These are phyloP conservation scores for Myzus persicae DNA, from an alignment of 1,140 invertebrate species.

Conservation along the genomic window DNA sequence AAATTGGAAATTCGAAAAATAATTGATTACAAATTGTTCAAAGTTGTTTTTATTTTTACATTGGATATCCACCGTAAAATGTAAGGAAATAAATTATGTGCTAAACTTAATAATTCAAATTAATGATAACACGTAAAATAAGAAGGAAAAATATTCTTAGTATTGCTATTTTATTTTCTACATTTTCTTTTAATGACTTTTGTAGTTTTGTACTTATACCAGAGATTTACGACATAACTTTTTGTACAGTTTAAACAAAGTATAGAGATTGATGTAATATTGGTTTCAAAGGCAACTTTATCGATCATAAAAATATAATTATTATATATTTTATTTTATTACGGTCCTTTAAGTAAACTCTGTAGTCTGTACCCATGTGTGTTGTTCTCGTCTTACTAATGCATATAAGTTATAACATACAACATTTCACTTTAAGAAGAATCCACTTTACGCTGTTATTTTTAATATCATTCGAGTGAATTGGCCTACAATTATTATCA, in stretches of 20 bases:
- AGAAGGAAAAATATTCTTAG: not conserved
- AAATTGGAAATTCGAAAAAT: not conserved
- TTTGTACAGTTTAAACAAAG: not conserved
- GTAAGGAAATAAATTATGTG: not conserved
- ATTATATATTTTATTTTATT: not conserved
- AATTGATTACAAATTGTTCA: not conserved
- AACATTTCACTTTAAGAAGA: too few relatives aligned
- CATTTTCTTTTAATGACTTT: slow-evolving; percentile 1
- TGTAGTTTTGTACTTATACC: not conserved
- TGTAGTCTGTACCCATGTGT: not conserved
- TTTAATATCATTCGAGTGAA: not conserved
- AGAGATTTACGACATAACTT: not conserved
- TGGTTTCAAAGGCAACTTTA: not conserved
- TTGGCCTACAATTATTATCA: not conserved
- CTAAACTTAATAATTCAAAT: not conserved
- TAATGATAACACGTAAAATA: not conserved
- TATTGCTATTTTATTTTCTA: not conserved
- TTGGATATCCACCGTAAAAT: not conserved
- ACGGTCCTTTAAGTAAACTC: not conserved
- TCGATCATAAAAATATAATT: not conserved
- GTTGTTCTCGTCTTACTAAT: not conserved
- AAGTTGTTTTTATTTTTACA: not conserved
- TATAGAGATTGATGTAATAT: not conserved
- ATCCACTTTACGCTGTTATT: not conserved
- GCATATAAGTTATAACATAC: too few relatives aligned